Conservation (phyloP, 2,888 invertebrate genomes). For the Vanessa cardui region DNA sequence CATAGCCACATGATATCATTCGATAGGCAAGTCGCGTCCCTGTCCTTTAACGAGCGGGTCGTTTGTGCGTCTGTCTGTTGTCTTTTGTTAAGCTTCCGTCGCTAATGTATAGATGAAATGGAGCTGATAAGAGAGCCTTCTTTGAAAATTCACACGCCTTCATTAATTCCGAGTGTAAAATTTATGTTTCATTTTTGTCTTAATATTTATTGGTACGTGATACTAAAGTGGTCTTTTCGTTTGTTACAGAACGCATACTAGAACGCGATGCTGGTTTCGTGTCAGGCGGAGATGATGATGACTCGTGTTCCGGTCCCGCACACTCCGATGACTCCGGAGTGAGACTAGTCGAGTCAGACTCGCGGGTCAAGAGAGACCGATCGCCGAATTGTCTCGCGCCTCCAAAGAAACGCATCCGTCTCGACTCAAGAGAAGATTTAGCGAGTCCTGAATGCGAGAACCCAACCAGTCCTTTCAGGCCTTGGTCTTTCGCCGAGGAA, state of each 20-base stretch:
- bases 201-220: too few relatives aligned
- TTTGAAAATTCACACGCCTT: constrained; percentile 21
- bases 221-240: constrained; percentile 42
- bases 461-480: constrained; percentile 82
- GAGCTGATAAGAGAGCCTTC: constrained; percentile 13
- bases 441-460: constrained; percentile 71
- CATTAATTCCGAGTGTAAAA: not conserved
- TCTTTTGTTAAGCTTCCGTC: constrained; percentile 47
- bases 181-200: not conserved
- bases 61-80: constrained; percentile 46
- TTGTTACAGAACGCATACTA: constrained; percentile 81
- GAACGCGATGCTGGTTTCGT: constrained; percentile 89
- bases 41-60: constrained; percentile 49
- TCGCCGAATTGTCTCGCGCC: constrained; percentile 78
- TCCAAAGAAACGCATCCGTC: constrained; percentile 87
- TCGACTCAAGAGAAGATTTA: constrained; percentile 66
- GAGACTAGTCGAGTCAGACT: constrained; percentile 65
- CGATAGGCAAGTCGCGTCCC: constrained; percentile 47
- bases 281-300: constrained; percentile 88
- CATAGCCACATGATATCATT: constrained; percentile 34
- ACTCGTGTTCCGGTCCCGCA: constrained; percentile 80
- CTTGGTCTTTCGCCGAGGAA: constrained; percentile 85
- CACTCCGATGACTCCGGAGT: constrained; percentile 81
- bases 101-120: constrained; percentile 31
- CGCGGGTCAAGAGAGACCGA: constrained; percentile 83